These are phyloP conservation scores for Eclectus roratus DNA, from an alignment of 2,113 vertebrate genomes.

Conservation along the genomic window DNA sequence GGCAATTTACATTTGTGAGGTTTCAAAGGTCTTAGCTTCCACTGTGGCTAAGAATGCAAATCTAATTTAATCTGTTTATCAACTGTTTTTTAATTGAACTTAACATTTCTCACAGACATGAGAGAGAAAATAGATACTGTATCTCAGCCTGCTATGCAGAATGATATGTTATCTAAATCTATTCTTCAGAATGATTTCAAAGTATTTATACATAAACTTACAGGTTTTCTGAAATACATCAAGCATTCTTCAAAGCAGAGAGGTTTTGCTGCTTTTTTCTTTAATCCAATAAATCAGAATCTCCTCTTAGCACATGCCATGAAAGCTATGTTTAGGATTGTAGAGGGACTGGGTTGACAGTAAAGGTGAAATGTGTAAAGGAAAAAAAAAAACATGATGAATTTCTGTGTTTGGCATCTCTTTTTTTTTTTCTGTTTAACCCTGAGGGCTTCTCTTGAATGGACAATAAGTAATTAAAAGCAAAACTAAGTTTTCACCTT, in stretches of 20 bases:
- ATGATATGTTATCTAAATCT: neutral
- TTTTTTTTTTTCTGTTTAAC: neutral
- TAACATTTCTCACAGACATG: neutral
- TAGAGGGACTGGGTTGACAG: neutral
- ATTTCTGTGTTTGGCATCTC: neutral
- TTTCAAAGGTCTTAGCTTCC: neutral
- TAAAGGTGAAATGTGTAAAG: neutral
- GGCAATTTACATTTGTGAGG: neutral
- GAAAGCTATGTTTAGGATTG: neutral
- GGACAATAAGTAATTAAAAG: neutral
- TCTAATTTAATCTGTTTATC: neutral
- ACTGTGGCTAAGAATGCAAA: neutral
- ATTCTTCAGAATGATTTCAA: neutral
- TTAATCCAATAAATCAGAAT: neutral
- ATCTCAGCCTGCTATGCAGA: neutral
- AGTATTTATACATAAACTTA: neutral
- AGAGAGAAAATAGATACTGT: neutral
- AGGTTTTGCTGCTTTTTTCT: neutral
- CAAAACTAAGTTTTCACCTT: neutral
- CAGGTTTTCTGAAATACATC: neutral
- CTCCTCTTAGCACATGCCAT: fast-evolving
- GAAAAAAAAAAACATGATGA: neutral
- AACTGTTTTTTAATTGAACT: neutral
- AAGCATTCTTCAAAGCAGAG: neutral
- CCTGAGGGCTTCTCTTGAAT: neutral